Evolutionary conservation across 2,888 invertebrate species (phyloP), one percentile per base, ranked within the genome.

Genomic region (Aporophyla lueneburgensis): DNA sequence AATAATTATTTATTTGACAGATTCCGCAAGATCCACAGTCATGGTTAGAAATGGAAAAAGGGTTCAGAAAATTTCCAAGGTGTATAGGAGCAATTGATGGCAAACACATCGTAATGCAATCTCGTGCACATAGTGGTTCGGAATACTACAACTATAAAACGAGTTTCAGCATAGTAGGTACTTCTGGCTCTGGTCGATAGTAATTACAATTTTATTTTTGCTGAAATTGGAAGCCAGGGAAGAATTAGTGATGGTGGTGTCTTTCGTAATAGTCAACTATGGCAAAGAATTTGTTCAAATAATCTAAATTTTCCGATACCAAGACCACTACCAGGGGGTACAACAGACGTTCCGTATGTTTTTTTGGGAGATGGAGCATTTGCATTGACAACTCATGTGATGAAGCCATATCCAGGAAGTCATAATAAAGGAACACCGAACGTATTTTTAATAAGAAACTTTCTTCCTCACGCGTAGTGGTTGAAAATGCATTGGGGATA

Each of bases 341-440:
- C 84, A 68, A 76, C 86, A 80, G 33, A 89, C 77, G 10, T 90
- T 1, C 89, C 89, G 62, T 90, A 90, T 67, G 81, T 91, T 0
- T 89, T n/a, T 91, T 43, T 90, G 83, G 88, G 53, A 14, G 89
- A 91, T 59, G 85, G 88, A 74, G 90, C 89, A 80, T 91, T 90
- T 88, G 88, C 91, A 78, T 61, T 90, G 5, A 81, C 84, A 79
- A 2, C 49, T 54, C 84, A 90, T 67, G 73, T 90, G 49, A 89
- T 90, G 89, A 91, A 90, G 71, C 89, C 89, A 33, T 90, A 85
- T 82, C 87, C 88, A 66, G 89, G 88, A 27, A 73, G 86, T 27
- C 88, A 89, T 83, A 71, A 83, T 0, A 21, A 67, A 12, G 85
- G 75, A 10, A 81, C 87, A 71, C 81, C 69, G 79, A 80, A 84